A percentile compares a stretch with the other conserved stretches of the same genome.
Conservation (phyloP, 1,140 invertebrate genomes). For the Penaeus indicus region DNA sequence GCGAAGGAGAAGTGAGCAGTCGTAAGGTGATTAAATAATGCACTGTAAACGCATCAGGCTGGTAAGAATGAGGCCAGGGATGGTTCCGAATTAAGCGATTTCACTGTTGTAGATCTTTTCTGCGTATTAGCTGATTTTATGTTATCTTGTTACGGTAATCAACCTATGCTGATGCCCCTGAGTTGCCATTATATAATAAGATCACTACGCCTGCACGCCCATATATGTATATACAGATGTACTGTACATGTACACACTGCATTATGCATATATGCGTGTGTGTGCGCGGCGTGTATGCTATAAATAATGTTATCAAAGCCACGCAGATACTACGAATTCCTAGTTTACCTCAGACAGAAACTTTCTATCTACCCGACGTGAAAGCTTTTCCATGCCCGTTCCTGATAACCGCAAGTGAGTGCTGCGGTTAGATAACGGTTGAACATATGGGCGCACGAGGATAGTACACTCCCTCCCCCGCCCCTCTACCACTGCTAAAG, state of each 20-base stretch:
- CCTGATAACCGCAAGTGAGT: no score
- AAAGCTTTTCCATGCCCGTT: no score
- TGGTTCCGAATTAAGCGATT: no score
- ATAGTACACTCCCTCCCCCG: not conserved
- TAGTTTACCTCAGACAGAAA: no score
- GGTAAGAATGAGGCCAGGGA: no score
- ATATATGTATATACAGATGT: not conserved
- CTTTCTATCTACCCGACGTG: no score
- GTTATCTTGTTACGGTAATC: not conserved
- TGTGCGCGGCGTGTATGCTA: not conserved
- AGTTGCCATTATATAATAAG: no score
- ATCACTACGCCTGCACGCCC: not conserved
- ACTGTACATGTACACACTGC: not conserved
- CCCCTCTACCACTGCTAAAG: not conserved
- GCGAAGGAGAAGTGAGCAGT: not conserved
- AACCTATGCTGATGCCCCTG: not conserved
- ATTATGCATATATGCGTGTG: not conserved
- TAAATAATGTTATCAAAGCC: no score
- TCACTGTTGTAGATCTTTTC: no score
- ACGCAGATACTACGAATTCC: no score
- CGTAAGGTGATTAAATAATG: not conserved
- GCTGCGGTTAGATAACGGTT: not conserved
- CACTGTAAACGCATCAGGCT: not conserved
- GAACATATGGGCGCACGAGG: not conserved
- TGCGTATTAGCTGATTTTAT: no score